Percentiles rank a stretch among this genome's conserved stretches.
Evolutionary conservation across 2,113 vertebrate genomes (phyloP).

Genomic region (Coptodon bakossiorum): DNA sequence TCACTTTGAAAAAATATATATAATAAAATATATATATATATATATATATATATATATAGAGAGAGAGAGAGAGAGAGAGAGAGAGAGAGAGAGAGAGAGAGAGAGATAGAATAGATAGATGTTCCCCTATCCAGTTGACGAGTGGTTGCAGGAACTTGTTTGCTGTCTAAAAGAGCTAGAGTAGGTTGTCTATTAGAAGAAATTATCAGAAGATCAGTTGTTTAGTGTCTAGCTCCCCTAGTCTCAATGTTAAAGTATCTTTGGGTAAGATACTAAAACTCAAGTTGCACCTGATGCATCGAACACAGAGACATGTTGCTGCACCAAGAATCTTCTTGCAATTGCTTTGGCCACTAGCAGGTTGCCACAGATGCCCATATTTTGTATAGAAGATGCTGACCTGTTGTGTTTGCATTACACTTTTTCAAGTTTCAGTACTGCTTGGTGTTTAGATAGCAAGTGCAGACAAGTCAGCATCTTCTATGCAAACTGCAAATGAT

Average conservation of each 20-base stretch:
- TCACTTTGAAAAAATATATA: too few relatives aligned
- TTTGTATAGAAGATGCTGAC: too few relatives aligned
- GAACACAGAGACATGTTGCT: neutral
- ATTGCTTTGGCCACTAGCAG: neutral
- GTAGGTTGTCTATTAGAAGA: neutral
- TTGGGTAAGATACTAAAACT: neutral
- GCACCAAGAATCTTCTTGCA: neutral
- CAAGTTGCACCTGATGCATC: neutral
- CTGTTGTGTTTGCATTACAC: neutral
- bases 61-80: too few relatives aligned
- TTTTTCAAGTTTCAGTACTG: neutral
- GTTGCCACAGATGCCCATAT: neutral
- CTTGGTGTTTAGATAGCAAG: neutral
- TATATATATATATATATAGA: too few relatives aligned
- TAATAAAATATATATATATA: too few relatives aligned
- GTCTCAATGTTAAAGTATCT: neutral
- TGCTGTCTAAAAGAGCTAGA: neutral
- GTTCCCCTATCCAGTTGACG: neutral
- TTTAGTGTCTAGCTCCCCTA: neutral
- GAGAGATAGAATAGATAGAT: too few relatives aligned
- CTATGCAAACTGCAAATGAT: neutral
- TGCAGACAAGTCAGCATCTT: neutral
- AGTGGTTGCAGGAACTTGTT: neutral
- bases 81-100: too few relatives aligned
- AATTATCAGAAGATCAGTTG: neutral